Conservation (phyloP, 1,140 invertebrate species). For the Euura saliciscinereae region DNA sequence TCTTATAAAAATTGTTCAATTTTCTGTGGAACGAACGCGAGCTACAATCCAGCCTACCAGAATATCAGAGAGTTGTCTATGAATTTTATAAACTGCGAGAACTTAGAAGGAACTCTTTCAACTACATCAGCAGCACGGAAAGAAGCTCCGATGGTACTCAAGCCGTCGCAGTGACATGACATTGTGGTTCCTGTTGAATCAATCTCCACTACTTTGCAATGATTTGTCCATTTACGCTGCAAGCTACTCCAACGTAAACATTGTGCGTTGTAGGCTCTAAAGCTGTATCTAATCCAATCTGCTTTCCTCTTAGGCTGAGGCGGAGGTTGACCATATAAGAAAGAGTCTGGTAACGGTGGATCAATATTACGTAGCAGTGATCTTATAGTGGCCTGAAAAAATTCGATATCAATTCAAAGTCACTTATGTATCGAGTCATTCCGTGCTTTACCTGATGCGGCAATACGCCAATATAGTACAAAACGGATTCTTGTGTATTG, state of each 20-base stretch:
- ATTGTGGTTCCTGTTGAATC: background rate
- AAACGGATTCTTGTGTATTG: slow-evolving; percentile 1
- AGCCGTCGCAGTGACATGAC: slow-evolving; percentile 4
- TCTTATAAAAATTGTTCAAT: background rate
- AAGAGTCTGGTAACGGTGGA: slow-evolving; percentile 4
- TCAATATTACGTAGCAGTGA: background rate
- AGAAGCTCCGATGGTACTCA: slow-evolving; percentile 7
- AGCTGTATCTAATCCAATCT: background rate
- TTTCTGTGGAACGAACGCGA: background rate
- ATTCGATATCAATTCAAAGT: background rate
- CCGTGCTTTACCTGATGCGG: slow-evolving; percentile 6
- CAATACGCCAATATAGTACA: background rate
- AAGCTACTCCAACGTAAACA: background rate
- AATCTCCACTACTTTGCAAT: background rate
- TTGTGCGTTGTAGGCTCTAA: background rate
- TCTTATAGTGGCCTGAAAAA: background rate
- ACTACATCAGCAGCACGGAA: background rate
- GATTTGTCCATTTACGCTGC: background rate
- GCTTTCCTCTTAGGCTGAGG: background rate
- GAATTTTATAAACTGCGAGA: slow-evolving; percentile 1
- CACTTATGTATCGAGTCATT: too few relatives aligned
- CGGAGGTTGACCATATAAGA: background rate
- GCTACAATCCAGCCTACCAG: background rate
- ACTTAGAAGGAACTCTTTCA: background rate
- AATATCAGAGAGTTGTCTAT: background rate